phyloP scores from a whole-genome alignment of 2,888 invertebrate genomes.

The Gryllus longicercus region DNA sequence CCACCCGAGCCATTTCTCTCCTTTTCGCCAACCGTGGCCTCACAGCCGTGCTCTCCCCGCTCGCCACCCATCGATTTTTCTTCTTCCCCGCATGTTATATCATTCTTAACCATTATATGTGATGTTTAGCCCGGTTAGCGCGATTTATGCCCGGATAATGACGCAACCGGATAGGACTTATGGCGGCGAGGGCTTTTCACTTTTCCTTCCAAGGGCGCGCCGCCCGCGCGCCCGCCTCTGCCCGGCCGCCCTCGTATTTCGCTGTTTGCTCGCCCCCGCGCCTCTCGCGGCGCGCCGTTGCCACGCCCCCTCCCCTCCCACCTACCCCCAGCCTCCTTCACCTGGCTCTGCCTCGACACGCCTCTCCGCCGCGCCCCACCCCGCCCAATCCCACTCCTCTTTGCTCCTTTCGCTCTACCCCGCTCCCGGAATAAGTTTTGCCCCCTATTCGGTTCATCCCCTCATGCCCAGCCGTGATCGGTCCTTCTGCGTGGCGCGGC shows the following conservation, averaged over 20 bases:
- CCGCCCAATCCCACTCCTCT: no score
- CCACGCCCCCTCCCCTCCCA: background rate
- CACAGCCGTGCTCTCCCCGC: background rate
- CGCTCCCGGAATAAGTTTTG: no score
- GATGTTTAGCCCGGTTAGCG: constrained; percentile 7
- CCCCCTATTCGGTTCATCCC: no score
- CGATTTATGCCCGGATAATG: constrained; percentile 10
- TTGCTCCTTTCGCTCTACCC: no score
- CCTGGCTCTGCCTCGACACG: no score
- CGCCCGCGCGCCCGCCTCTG: background rate
- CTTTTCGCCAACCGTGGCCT: background rate
- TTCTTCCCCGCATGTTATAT: constrained; percentile 1
- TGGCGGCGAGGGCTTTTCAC: background rate
- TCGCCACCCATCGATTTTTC: background rate
- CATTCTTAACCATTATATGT: constrained; percentile 17
- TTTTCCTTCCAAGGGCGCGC: background rate
- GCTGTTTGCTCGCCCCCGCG: background rate
- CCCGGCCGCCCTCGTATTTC: background rate
- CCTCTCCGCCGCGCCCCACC: no score
- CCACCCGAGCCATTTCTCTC: background rate
- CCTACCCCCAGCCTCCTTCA: background rate
- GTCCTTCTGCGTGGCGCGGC: no score
- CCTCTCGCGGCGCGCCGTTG: background rate
- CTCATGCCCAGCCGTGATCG: no score
- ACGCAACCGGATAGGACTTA: background rate